Base-by-base conservation (phyloP, 2,113 vertebrate genomes). In the Arvicanthis niloticus region DNA sequence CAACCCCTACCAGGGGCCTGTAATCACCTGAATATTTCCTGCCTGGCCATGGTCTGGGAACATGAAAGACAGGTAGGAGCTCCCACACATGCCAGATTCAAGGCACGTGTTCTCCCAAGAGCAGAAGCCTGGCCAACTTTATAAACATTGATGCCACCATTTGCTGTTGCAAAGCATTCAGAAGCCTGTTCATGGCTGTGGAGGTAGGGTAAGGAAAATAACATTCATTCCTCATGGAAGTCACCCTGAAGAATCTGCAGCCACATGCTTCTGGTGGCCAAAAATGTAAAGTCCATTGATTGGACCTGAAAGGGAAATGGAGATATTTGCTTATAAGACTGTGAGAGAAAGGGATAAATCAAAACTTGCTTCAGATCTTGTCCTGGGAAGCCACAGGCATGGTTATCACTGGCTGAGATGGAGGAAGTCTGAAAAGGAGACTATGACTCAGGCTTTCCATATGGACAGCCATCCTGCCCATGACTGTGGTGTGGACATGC, bases 61-160 rank as follows among this genome's bases (percentile, higher is more conserved):
- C 17, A 84, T 8, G 48, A 12, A 72, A 93, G 56, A 19, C 3
- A 12, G 80, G 48, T 6, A 31, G 10, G 89, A 42, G 31, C 9
- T 37, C 24, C n/a, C 48, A 5, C 31, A 0, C 1, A 1, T 5
- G 17, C 11, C 8, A 21, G 45, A 37, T 53, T 78, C n/a, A 80
- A 48, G 17, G 10, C 42, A 72, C 62, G 45, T 2, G 15, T 37
- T 72, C 48, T 86, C 42, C 51, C 10, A 24, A 8, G 19, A 53
- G 6, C 21, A 93, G 82, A 97, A 78, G 37, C 31, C 9, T 56
- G 21, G 21, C 21, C 65, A 40, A 13, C 48, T 42, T 7, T n/a
- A 48, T 37, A 24, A 80, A 17, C 53, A n/a, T 56, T 17, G 16
- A 8, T 75, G 62, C 77, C 21, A 26, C 29, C 3, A 1, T 24